Evolutionary conservation across 1,140 invertebrate genomes (phyloP).

Genomic region (Belonocnema kinseyi): DNA sequence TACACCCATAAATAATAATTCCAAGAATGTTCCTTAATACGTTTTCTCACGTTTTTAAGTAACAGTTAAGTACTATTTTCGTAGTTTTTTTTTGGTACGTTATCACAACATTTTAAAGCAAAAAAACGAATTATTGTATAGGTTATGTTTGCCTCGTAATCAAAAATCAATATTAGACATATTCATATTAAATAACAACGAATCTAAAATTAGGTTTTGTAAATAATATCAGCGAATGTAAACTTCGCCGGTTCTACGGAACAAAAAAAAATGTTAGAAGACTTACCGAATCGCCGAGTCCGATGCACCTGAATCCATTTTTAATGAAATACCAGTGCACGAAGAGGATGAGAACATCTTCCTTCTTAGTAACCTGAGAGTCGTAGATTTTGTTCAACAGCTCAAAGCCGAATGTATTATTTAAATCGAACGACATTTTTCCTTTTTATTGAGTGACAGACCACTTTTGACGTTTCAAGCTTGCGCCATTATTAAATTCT

Average conservation of each 20-base stretch:
- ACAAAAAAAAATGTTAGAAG: not conserved
- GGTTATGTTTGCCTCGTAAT: constrained; percentile 12
- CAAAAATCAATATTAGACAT: constrained; percentile 16
- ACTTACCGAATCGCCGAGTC: constrained; percentile 82
- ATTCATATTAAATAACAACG: constrained; percentile 22
- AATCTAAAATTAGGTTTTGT: not conserved
- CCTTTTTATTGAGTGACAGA: constrained; percentile 21
- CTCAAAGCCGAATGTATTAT: constrained; percentile 82
- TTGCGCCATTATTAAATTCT: constrained; percentile 45
- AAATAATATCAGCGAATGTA: not conserved
- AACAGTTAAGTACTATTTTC: not conserved
- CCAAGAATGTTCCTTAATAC: too few species aligned
- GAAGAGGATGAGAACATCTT: constrained; percentile 83
- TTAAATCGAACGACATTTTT: constrained; percentile 57
- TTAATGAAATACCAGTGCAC: constrained; percentile 84
- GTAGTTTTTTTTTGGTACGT: not conserved
- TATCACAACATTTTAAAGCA: constrained; percentile 15
- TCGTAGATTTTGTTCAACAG: constrained; percentile 80
- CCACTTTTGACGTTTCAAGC: constrained; percentile 39
- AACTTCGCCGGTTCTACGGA: not conserved
- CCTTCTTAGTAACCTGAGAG: constrained; percentile 79
- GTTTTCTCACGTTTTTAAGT: not conserved
- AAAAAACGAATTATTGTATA: constrained; percentile 41
- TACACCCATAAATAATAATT: too few species aligned
- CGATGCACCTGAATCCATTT: constrained; percentile 83